Percentiles rank a stretch among this genome's conserved stretches.
Evolutionary conservation across 2,888 invertebrate genomes (phyloP).

Genomic region (Sussaba pulchella): DNA sequence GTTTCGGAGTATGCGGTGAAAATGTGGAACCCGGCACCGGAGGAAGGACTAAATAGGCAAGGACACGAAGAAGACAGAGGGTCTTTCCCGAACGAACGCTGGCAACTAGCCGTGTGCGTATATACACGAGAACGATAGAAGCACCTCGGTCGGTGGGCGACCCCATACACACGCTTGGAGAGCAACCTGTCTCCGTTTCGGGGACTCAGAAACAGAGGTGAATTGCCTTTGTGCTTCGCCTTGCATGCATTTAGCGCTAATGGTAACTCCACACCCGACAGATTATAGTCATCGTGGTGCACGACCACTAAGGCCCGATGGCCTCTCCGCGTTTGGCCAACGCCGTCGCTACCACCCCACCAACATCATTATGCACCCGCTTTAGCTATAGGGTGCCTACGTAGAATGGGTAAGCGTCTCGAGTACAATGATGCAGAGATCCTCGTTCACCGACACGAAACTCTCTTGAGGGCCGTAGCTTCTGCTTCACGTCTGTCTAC

Average conservation of each 20-base stretch:
- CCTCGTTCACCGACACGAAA: background rate
- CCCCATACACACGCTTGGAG: constrained; percentile 19
- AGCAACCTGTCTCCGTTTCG: constrained; percentile 58
- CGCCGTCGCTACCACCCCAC: constrained; percentile 20
- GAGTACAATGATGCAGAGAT: constrained; percentile 13
- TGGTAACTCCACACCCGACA: constrained; percentile 72
- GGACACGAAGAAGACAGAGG: too few species aligned
- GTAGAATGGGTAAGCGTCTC: constrained; percentile 22
- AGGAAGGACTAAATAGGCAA: too few species aligned
- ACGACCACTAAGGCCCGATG: constrained; percentile 46
- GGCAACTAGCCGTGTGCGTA: too few species aligned
- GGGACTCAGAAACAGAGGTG: constrained; percentile 68
- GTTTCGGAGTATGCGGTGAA: too few species aligned
- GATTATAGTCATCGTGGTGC: constrained; percentile 69
- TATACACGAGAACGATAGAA: constrained; percentile 11
- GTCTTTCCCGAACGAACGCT: too few species aligned
- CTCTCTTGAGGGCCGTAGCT: constrained; percentile 19
- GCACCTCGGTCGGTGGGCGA: constrained; percentile 12
- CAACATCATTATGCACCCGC: constrained; percentile 9
- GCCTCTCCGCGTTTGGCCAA: constrained; percentile 36
- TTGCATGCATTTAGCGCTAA: constrained; percentile 74
- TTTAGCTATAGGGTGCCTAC: background rate
- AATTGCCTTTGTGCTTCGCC: constrained; percentile 75
- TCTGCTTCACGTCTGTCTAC: background rate
- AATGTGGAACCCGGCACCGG: too few species aligned